Percentiles rank a stretch among this genome's conserved stretches.
Conservation (phyloP, 1,140 invertebrate species). For the Drosophila sucinea region DNA sequence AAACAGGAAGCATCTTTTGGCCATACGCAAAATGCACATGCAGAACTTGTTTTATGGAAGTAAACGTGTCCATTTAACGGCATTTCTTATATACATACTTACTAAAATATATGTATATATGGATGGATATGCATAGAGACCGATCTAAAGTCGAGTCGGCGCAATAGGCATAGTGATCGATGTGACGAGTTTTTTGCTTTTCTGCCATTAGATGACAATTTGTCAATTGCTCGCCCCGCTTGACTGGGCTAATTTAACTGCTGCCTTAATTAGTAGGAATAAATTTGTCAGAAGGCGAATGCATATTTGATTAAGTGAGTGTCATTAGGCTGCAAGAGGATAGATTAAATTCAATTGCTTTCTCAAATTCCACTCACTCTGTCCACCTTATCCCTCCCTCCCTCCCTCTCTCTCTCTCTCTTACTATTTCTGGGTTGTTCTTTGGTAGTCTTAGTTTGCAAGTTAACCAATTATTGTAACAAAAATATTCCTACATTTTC, state of each 20-base stretch:
- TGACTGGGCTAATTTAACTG: constrained; percentile 51
- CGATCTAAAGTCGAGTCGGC: constrained; percentile 22
- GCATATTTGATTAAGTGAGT: constrained; percentile 11
- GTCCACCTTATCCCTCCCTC: not conserved
- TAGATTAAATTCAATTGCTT: constrained; percentile 12
- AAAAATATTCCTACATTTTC: constrained; percentile 31
- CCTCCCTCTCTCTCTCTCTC: constrained; percentile 15
- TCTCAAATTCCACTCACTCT: not conserved
- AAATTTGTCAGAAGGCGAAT: not conserved
- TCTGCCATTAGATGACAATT: constrained; percentile 41
- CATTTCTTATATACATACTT: constrained; percentile 36
- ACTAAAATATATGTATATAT: no score
- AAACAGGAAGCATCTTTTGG: constrained; percentile 75
- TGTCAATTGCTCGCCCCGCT: constrained; percentile 53
- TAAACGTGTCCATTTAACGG: constrained; percentile 69
- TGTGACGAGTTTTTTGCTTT: constrained; percentile 33
- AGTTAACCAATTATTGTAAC: constrained; percentile 17
- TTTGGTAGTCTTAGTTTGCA: constrained; percentile 11
- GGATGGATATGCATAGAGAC: constrained; percentile 8
- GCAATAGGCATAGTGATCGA: constrained; percentile 54
- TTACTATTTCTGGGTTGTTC: not conserved
- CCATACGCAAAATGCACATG: constrained; percentile 39
- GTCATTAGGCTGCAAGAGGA: constrained; percentile 11
- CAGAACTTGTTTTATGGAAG: constrained; percentile 55
- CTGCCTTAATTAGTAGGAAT: constrained; percentile 46